phyloP scores from a whole-genome alignment of 2,888 invertebrate genomes.

The Pristionchus maxplancki region DNA sequence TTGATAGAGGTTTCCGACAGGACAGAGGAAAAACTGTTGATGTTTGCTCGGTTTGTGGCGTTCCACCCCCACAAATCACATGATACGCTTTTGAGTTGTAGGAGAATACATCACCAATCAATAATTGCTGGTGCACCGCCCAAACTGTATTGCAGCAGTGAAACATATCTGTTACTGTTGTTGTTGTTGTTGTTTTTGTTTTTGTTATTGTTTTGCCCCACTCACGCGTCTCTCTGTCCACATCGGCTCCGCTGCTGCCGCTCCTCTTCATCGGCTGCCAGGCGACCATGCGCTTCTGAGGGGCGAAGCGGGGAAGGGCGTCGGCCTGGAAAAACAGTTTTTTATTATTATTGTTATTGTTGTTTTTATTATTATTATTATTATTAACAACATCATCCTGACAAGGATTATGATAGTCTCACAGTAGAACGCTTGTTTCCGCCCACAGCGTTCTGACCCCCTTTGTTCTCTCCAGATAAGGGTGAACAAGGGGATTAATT shows the following conservation, averaged over 20 bases:
- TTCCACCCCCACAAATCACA: not conserved
- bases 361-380: too few species aligned
- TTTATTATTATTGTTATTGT: too few species aligned
- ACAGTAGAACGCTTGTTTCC: too few species aligned
- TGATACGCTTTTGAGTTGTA: too few species aligned
- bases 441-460: too few species aligned
- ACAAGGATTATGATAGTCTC: too few species aligned
- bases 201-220: not conserved
- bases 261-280: slow-evolving; percentile 76
- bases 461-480: too few species aligned
- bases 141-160: not conserved
- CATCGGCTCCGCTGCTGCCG: slow-evolving; percentile 56
- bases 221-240: slow-evolving; percentile 67
- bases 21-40: not conserved
- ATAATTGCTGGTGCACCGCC: not conserved
- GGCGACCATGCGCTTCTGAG: slow-evolving; percentile 72
- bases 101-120: not conserved
- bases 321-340: too few species aligned
- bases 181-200: too few species aligned
- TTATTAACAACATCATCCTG: too few species aligned
- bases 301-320: too few species aligned
- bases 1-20: not conserved
- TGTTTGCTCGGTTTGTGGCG: not conserved
- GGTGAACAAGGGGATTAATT: too few species aligned
- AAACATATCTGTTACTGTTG: not conserved